phyloP scores from a whole-genome alignment of 2,113 vertebrate species.

The Camarhynchus parvulus region DNA sequence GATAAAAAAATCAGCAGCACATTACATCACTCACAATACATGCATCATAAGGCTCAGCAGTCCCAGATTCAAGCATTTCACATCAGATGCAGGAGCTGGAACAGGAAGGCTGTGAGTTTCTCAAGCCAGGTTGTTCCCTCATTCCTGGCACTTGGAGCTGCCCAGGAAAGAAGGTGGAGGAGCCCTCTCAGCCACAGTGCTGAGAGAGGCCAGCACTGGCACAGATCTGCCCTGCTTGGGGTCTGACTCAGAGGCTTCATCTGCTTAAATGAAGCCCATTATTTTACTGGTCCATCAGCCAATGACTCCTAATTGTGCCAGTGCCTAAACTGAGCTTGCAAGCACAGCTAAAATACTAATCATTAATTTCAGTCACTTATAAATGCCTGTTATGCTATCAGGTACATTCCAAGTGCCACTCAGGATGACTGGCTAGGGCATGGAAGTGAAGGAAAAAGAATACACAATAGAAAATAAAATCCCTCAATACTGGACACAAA shows the following conservation, averaged over 20 bases:
- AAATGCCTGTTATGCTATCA: neutral
- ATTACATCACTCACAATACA: neutral
- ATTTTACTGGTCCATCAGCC: neutral
- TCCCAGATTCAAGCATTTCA: neutral
- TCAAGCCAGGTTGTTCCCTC: neutral
- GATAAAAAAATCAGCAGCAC: neutral
- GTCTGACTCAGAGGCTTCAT: neutral
- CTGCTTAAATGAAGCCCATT: neutral
- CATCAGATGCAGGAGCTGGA: neutral
- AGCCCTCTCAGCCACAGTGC: neutral
- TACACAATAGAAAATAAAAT: neutral
- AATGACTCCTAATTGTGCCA: neutral
- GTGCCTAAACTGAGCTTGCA: neutral
- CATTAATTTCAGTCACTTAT: neutral
- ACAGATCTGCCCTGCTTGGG: neutral
- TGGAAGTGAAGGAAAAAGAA: neutral
- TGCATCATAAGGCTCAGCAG: neutral
- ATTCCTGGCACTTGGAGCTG: neutral
- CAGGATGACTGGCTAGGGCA: neutral
- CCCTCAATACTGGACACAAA: neutral
- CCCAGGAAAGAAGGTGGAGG: neutral
- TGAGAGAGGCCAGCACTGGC: neutral
- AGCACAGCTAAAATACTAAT: slow-evolving; percentile 11
- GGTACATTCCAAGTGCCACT: neutral
- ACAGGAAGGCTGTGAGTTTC: neutral